These are phyloP conservation scores for Iguana delicatissima DNA, from an alignment of 2,797 vertebrate species.

Conservation along the genomic window DNA sequence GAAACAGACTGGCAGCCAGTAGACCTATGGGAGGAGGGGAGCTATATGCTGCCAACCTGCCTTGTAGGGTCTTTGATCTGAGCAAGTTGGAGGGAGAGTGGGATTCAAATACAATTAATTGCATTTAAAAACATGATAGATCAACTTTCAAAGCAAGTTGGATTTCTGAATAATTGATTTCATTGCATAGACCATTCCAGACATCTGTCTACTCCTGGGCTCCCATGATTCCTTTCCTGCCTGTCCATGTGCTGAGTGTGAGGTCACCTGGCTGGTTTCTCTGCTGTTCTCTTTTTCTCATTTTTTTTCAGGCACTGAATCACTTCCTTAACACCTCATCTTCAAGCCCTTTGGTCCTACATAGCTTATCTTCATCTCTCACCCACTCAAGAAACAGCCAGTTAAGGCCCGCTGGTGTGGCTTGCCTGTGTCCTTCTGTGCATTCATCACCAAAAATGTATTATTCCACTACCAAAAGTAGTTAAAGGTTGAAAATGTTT, in stretches of 20 bases:
- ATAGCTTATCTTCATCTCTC: constrained; percentile 20
- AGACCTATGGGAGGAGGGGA: too few relatives aligned
- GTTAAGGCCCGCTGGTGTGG: constrained; percentile 25
- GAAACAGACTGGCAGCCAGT: too few relatives aligned
- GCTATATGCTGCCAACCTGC: neutral
- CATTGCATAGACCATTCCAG: neutral
- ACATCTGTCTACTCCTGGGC: neutral
- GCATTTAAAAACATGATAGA: neutral
- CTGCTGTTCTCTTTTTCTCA: neutral
- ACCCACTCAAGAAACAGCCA: constrained; percentile 11
- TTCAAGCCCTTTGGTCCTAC: neutral
- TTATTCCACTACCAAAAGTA: constrained; percentile 31
- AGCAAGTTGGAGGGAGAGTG: neutral
- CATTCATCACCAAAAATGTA: constrained; percentile 29
- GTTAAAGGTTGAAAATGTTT: neutral
- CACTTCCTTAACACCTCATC: constrained; percentile 36
- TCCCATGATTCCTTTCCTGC: constrained; percentile 5
- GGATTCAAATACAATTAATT: neutral
- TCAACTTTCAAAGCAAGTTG: neutral
- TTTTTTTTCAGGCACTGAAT: constrained; percentile 16
- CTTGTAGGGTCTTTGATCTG: neutral
- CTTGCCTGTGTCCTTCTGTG: constrained; percentile 22
- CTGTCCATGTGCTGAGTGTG: neutral
- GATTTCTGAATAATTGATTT: constrained; percentile 12
- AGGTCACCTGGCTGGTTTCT: neutral